Conservation (phyloP, 2,888 invertebrate genomes). For the Hyposoter didymator region DNA sequence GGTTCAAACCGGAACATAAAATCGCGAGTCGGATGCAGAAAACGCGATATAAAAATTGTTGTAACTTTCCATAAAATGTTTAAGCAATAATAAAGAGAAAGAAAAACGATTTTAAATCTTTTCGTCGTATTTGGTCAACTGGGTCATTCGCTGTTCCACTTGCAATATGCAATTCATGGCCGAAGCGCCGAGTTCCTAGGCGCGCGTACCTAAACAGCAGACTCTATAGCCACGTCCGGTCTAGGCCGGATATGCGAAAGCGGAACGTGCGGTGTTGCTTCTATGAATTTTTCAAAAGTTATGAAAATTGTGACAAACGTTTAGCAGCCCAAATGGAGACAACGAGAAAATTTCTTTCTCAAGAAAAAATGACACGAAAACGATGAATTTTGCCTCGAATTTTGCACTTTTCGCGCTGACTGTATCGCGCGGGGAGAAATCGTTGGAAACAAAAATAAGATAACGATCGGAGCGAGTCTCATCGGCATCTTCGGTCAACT, state of each 20-base stretch:
- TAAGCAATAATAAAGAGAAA: background rate
- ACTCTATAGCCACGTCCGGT: background rate
- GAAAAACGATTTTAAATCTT: background rate
- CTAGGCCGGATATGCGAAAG: background rate
- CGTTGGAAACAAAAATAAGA: constrained; percentile 23
- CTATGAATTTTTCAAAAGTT: background rate
- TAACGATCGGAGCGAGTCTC: constrained; percentile 40
- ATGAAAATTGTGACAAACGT: background rate
- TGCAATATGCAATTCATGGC: background rate
- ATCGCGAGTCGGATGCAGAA: background rate
- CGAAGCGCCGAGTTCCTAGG: background rate
- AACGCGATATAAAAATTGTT: background rate
- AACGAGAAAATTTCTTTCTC: background rate
- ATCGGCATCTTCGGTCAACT: constrained; percentile 36
- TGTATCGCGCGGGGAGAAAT: background rate
- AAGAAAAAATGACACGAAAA: too few species aligned
- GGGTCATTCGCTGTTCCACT: background rate
- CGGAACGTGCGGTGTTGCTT: background rate
- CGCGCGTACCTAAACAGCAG: background rate
- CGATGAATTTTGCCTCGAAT: too few species aligned
- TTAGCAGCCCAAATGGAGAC: background rate
- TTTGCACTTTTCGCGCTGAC: background rate
- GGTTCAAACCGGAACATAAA: background rate
- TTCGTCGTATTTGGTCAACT: background rate
- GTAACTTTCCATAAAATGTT: background rate